phyloP scores from a whole-genome alignment of 1,140 invertebrate species.

The Bactericera cockerelli region DNA sequence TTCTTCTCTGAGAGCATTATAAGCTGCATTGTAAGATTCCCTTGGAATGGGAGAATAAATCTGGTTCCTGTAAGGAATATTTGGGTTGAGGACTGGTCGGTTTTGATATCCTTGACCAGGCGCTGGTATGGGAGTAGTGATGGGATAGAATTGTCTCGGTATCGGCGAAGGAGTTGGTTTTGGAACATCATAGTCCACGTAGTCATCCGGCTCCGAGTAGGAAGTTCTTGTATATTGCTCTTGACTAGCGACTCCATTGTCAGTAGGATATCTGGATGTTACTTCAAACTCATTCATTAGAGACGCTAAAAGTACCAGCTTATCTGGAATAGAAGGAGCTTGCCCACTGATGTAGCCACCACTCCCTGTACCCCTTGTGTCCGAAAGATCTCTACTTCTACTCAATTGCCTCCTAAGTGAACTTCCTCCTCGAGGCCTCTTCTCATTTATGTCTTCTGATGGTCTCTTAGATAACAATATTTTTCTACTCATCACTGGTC shows the following conservation, averaged over 20 bases:
- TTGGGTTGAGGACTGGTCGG: constrained; percentile 2
- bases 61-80: constrained; percentile 29
- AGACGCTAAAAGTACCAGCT: constrained; percentile 34
- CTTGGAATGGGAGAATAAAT: constrained; percentile 26
- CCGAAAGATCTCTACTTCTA: constrained; percentile 14
- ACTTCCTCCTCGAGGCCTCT: constrained; percentile 32
- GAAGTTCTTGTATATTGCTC: constrained; percentile 29
- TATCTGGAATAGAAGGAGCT: constrained; percentile 35
- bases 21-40: neutral
- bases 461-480: constrained; percentile 33
- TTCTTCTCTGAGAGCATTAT: constrained; percentile 27
- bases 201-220: constrained; percentile 21
- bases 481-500: constrained; percentile 18
- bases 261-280: constrained; percentile 44
- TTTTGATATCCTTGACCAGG: constrained; percentile 11
- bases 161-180: neutral
- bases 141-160: constrained; percentile 9
- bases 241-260: constrained; percentile 47
- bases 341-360: constrained; percentile 29
- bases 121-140: constrained; percentile 6
- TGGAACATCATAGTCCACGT: constrained; percentile 23
- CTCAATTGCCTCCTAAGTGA: constrained; percentile 38
- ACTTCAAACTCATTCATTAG: constrained; percentile 25
- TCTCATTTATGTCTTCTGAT: constrained; percentile 28
- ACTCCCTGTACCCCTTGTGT: constrained; percentile 24